Percentiles rank a stretch among this genome's conserved stretches.
These are phyloP conservation scores for Caracal caracal DNA, from an alignment of 2,113 vertebrate genomes.

Conservation along the genomic window DNA sequence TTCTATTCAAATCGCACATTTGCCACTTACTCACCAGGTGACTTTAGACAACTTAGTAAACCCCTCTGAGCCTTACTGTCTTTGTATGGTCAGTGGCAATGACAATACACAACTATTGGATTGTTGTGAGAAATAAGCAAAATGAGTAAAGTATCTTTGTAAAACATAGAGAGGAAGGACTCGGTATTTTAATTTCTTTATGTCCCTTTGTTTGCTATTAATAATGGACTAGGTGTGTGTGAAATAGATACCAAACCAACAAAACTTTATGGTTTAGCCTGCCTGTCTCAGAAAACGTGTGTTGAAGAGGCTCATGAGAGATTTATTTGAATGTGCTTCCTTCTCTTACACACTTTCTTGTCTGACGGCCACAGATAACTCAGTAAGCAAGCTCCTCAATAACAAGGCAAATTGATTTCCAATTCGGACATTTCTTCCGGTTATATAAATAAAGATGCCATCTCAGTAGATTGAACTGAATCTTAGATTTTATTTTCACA, in stretches of 20 bases:
- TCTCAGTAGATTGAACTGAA: neutral
- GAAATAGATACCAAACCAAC: neutral
- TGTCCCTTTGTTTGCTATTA: neutral
- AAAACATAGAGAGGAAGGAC: neutral
- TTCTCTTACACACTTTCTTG: neutral
- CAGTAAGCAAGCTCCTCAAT: neutral
- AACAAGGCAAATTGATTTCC: constrained; percentile 22
- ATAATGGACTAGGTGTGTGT: neutral
- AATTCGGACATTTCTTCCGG: neutral
- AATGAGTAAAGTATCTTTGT: neutral
- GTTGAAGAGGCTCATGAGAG: constrained; percentile 1
- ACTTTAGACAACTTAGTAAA: neutral
- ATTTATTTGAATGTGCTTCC: neutral
- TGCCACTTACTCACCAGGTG: neutral
- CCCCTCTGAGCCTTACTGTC: neutral
- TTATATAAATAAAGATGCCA: neutral
- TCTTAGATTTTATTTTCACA: neutral
- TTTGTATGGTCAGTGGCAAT: neutral
- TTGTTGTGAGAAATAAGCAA: neutral
- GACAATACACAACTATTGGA: neutral
- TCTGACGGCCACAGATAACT: neutral
- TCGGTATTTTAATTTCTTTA: neutral
- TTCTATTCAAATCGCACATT: neutral
- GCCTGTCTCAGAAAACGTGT: neutral
- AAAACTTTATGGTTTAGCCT: neutral